These are phyloP conservation scores for Calidris pygmaea DNA, from an alignment of 2,113 vertebrate species.

Conservation along the genomic window DNA sequence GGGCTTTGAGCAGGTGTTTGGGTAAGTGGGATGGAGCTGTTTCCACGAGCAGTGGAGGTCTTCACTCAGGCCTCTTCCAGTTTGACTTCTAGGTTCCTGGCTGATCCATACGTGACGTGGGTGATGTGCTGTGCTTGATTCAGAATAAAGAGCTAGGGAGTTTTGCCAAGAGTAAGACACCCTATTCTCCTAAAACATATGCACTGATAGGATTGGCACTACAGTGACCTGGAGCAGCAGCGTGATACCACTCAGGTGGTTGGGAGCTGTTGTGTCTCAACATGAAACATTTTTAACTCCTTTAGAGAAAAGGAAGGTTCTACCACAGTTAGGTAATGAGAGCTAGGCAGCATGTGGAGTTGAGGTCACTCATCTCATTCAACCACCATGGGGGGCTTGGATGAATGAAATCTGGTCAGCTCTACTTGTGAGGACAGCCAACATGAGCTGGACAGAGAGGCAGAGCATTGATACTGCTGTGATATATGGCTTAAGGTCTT, in stretches of 20 bases:
- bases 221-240: background rate
- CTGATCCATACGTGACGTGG: background rate
- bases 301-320: background rate
- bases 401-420: background rate
- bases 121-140: background rate
- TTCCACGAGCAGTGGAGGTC: background rate
- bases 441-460: background rate
- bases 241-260: background rate
- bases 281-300: background rate
- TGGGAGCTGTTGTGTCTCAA: background rate
- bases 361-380: background rate
- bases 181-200: background rate
- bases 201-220: background rate
- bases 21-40: background rate
- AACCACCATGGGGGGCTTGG: background rate
- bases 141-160: background rate
- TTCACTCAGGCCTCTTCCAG: background rate
- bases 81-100: background rate
- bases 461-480: background rate
- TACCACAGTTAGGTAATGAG: background rate
- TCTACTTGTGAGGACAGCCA: background rate
- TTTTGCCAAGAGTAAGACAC: background rate
- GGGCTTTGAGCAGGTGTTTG: background rate
- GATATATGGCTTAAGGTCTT: background rate
- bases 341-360: background rate